Percentiles rank a stretch among this genome's conserved stretches.
phyloP scores from a whole-genome alignment of 2,797 vertebrate genomes.

The Emys orbicularis region DNA sequence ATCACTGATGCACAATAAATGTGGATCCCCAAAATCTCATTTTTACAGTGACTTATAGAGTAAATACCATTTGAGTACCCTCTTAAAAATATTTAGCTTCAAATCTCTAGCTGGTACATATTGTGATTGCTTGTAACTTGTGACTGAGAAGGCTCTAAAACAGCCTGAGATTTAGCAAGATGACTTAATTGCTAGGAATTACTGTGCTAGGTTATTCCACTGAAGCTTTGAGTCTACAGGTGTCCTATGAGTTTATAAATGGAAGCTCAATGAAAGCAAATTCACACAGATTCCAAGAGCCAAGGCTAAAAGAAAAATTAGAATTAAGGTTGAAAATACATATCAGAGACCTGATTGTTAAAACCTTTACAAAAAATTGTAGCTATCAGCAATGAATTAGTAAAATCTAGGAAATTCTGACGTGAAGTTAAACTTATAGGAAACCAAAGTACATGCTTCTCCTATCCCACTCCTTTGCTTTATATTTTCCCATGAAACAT shows the following conservation, averaged over 20 bases:
- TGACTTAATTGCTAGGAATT: not conserved
- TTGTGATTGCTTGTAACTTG: not conserved
- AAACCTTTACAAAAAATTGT: not conserved
- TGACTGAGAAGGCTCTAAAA: not conserved
- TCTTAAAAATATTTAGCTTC: not conserved
- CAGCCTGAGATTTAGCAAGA: slow-evolving; percentile 7
- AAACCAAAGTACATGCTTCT: too few species aligned
- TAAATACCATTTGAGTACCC: not conserved
- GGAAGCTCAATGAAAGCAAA: not conserved
- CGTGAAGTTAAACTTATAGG: too few species aligned
- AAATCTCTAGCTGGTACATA: not conserved
- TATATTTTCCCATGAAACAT: not conserved
- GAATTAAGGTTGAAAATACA: not conserved
- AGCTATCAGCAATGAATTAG: not conserved
- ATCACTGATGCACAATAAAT: not conserved
- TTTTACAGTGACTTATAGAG: too few species aligned
- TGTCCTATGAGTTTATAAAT: not conserved
- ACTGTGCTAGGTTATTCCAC: not conserved
- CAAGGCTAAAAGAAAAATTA: not conserved
- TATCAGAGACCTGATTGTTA: not conserved
- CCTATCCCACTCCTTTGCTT: not conserved
- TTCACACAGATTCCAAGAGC: not conserved
- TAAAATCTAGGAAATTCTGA: too few species aligned
- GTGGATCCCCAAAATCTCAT: not conserved
- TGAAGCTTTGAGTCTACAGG: not conserved